These are phyloP conservation scores for Hylaeus volcanicus DNA, from an alignment of 1,140 invertebrate species.

Conservation along the genomic window DNA sequence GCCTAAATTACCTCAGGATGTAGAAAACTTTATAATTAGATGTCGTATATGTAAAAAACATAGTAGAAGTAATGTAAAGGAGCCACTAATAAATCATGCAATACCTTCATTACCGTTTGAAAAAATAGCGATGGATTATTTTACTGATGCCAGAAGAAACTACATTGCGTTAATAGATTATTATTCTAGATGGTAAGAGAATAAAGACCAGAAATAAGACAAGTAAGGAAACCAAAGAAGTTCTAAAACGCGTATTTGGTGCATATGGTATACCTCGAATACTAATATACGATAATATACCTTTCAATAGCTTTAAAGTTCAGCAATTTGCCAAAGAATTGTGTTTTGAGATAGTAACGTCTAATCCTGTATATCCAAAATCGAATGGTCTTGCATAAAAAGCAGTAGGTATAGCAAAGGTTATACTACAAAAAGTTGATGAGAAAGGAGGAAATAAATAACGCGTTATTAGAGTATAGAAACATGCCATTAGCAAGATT, in stretches of 20 bases:
- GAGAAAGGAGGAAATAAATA: neutral
- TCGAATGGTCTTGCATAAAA: slow-evolving; percentile 72
- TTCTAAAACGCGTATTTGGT: slow-evolving; percentile 37
- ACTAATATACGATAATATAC: slow-evolving; percentile 45
- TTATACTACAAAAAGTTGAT: neutral
- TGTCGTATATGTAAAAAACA: neutral
- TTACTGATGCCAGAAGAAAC: slow-evolving; percentile 1
- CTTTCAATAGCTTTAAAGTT: slow-evolving; percentile 61
- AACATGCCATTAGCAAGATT: neutral
- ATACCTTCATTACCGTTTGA: neutral
- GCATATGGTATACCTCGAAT: slow-evolving; percentile 39
- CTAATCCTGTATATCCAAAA: slow-evolving; percentile 71
- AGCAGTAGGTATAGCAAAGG: slow-evolving; percentile 46
- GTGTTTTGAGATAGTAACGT: slow-evolving; percentile 71
- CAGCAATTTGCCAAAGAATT: slow-evolving; percentile 71
- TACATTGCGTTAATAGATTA: slow-evolving; percentile 56
- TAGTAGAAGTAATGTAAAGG: neutral
- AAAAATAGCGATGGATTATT: neutral
- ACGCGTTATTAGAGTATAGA: neutral
- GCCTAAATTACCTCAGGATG: neutral
- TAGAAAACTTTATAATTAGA: neutral
- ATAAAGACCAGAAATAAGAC: slow-evolving; percentile 28
- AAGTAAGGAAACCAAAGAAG: slow-evolving; percentile 12
- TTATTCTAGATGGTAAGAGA: slow-evolving; percentile 56
- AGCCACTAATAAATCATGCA: neutral